A percentile compares a stretch with the other conserved stretches of the same genome.
phyloP scores from a whole-genome alignment of 2,888 invertebrate species.

The Synanthedon andrenaeformis region DNA sequence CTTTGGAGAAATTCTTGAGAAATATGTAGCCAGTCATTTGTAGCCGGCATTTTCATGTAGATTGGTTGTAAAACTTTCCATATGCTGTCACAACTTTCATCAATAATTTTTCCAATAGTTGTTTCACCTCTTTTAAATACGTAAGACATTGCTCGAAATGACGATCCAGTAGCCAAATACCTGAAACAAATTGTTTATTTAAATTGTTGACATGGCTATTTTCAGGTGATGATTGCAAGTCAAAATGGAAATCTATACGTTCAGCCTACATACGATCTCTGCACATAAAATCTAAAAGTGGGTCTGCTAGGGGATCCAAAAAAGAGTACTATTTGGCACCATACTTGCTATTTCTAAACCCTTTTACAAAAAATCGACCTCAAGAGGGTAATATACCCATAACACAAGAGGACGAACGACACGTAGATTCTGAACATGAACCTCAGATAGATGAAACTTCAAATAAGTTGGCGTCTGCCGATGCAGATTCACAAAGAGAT shows the following conservation, averaged over 20 bases:
- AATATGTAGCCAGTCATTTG: not conserved
- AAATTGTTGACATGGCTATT: no score
- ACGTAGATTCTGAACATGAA: not conserved
- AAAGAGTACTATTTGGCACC: not conserved
- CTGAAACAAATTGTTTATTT: not conserved
- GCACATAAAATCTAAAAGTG: not conserved
- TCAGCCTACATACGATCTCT: not conserved
- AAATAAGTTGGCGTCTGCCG: not conserved
- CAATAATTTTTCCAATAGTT: not conserved
- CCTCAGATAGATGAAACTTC: not conserved
- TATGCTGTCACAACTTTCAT: not conserved
- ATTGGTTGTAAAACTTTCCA: not conserved
- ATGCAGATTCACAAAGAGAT: not conserved
- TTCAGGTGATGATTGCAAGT: no score
- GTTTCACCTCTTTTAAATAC: not conserved
- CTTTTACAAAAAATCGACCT: not conserved
- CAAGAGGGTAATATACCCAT: not conserved
- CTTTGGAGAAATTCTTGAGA: not conserved
- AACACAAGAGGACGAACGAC: not conserved
- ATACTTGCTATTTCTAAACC: not conserved
- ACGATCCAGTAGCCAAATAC: not conserved
- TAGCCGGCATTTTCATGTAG: not conserved
- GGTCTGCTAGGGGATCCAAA: not conserved
- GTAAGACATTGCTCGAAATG: not conserved
- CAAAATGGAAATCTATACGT: no score